Conservation (phyloP, 2,888 invertebrate species). For the Leptura quadrifasciata region DNA sequence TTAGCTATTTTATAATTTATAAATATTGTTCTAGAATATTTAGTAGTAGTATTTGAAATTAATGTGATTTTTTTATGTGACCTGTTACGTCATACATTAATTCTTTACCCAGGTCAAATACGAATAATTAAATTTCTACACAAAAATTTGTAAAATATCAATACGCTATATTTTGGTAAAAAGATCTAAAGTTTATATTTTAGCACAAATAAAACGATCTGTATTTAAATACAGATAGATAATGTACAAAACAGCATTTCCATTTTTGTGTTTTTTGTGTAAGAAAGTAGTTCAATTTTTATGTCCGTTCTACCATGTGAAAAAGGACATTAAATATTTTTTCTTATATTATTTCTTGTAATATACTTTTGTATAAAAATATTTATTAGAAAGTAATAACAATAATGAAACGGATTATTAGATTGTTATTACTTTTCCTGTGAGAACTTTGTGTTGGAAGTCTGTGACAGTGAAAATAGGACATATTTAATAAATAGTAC, state of each 20-base stretch:
- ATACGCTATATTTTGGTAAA: conserved; percentile 71
- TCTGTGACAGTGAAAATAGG: conserved; percentile 65
- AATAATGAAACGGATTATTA: conserved; percentile 50
- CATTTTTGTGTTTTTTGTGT: conserved; percentile 63
- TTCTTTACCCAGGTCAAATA: conserved; percentile 68
- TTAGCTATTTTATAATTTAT: conserved; percentile 51
- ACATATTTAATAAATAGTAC: conserved; percentile 64
- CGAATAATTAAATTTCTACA: conserved; percentile 68
- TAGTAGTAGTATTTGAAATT: conserved; percentile 30
- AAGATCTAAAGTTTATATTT: conserved; percentile 69
- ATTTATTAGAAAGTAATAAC: conserved; percentile 55
- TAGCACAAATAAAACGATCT: conserved; percentile 68
- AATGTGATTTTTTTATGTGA: conserved; percentile 62
- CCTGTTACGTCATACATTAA: conserved; percentile 55
- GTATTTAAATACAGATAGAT: conserved; percentile 63
- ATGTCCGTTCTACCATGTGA: conserved; percentile 51
- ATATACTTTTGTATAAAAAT: conserved; percentile 60
- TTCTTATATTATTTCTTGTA: conserved; percentile 67
- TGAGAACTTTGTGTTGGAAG: conserved; percentile 61
- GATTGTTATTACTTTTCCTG: conserved; percentile 65
- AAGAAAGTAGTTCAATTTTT: conserved; percentile 50
- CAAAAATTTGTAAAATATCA: conserved; percentile 67
- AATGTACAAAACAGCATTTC: conserved; percentile 67
- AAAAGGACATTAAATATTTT: conserved; percentile 52
- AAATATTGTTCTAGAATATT: conserved; percentile 44